Evolutionary conservation across 1,140 invertebrate genomes (phyloP).

Genomic region (Trachymyrmex cornetzi): DNA sequence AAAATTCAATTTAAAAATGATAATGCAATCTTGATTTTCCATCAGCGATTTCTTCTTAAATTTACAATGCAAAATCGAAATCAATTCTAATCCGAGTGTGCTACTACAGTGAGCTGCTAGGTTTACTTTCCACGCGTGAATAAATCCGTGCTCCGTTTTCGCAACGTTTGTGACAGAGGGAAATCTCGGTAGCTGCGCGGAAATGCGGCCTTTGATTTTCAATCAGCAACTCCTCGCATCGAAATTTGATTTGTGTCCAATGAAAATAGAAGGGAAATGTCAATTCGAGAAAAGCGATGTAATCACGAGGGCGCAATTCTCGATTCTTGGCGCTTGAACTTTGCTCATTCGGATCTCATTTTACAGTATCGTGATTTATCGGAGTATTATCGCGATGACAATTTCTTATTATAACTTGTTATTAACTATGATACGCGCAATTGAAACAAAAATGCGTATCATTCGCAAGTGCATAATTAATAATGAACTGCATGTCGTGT

Average conservation of each 20-base stretch:
- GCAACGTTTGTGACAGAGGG: constrained; percentile 39
- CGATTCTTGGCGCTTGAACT: constrained; percentile 6
- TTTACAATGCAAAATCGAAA: constrained; percentile 51
- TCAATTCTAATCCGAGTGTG: constrained; percentile 57
- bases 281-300: constrained; percentile 26
- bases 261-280: constrained; percentile 57
- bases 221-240: constrained; percentile 50
- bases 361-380: constrained; percentile 25
- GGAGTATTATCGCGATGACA: constrained; percentile 20
- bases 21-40: constrained; percentile 48
- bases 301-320: constrained; percentile 3
- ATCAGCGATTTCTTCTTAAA: constrained; percentile 17
- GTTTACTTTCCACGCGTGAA: constrained; percentile 53
- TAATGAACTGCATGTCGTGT: background rate
- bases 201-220: constrained; percentile 62
- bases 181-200: constrained; percentile 46
- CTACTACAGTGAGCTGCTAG: constrained; percentile 11
- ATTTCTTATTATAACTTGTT: background rate
- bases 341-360: background rate
- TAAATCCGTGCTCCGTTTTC: constrained; percentile 55
- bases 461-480: constrained; percentile 7
- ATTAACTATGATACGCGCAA: constrained; percentile 9
- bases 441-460: constrained; percentile 19
- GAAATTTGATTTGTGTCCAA: constrained; percentile 59
- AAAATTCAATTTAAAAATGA: constrained; percentile 4